Conservation (phyloP, 1,140 invertebrate genomes). For the Drosophila insularis region DNA sequence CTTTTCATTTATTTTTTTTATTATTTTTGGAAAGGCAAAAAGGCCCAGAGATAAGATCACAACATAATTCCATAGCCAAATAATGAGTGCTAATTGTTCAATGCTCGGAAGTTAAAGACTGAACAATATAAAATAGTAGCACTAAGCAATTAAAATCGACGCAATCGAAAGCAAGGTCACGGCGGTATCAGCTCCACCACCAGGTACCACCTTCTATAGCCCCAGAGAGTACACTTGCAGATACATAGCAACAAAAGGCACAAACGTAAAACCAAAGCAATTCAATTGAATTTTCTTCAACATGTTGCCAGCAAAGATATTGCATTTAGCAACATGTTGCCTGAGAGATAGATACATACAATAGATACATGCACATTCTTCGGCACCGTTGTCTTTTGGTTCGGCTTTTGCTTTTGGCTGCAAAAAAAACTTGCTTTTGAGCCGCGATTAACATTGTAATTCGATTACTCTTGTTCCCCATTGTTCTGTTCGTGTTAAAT, state of each 20-base stretch:
- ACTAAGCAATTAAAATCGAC: slow-evolving; percentile 56
- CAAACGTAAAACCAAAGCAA: slow-evolving; percentile 15
- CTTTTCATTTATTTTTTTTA: slow-evolving; percentile 35
- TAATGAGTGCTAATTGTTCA: slow-evolving; percentile 72
- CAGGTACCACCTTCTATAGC: neutral
- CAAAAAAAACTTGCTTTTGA: slow-evolving; percentile 71
- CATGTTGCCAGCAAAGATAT: slow-evolving; percentile 30
- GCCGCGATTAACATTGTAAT: slow-evolving; percentile 76
- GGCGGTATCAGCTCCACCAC: slow-evolving; percentile 39
- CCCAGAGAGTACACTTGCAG: neutral
- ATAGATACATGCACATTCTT: slow-evolving; percentile 55
- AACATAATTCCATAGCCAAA: slow-evolving; percentile 45
- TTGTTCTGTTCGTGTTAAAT: slow-evolving; percentile 64
- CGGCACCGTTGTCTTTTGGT: slow-evolving; percentile 35
- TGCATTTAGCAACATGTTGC: slow-evolving; percentile 49
- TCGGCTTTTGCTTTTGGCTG: slow-evolving; percentile 54
- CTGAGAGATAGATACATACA: slow-evolving; percentile 13
- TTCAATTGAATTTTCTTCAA: slow-evolving; percentile 13
- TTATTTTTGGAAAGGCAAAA: slow-evolving; percentile 62
- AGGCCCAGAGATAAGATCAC: slow-evolving; percentile 56
- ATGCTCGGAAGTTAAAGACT: slow-evolving; percentile 56
- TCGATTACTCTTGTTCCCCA: slow-evolving; percentile 71
- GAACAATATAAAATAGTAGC: slow-evolving; percentile 13
- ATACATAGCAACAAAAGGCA: slow-evolving; percentile 59
- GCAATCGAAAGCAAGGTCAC: slow-evolving; percentile 73